Conservation (phyloP, 2,113 vertebrate species). For the Lucifuga dentata region DNA sequence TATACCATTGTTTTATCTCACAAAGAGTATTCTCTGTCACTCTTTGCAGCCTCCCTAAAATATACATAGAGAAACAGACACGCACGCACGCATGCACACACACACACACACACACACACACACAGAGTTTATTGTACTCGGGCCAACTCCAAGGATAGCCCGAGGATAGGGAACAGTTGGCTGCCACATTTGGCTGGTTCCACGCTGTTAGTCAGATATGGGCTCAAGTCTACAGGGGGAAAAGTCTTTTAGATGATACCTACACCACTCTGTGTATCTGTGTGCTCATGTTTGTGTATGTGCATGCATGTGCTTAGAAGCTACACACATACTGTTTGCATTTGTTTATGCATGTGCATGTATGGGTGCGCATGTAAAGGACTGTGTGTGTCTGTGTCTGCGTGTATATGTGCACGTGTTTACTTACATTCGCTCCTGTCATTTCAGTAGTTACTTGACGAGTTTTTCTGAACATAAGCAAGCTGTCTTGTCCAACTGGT, state of each 20-base stretch:
- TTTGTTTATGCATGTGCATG: constrained; percentile 36
- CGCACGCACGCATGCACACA: constrained; percentile 16
- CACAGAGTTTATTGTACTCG: constrained; percentile 66
- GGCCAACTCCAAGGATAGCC: constrained; percentile 78
- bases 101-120: constrained; percentile 7
- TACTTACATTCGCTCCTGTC: constrained; percentile 30
- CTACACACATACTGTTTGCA: constrained; percentile 32
- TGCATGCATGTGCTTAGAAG: constrained; percentile 32
- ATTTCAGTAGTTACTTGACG: constrained; percentile 61
- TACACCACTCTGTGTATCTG: constrained; percentile 48
- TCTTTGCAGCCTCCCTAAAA: constrained; percentile 30
- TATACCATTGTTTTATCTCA: constrained; percentile 24
- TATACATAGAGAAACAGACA: constrained; percentile 20
- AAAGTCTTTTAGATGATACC: constrained; percentile 78
- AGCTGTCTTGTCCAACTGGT: constrained; percentile 78
- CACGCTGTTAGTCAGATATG: constrained; percentile 82
- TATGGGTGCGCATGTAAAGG: constrained; percentile 20
- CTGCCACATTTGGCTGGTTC: constrained; percentile 82
- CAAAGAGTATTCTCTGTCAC: constrained; percentile 21
- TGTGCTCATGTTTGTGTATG: constrained; percentile 29
- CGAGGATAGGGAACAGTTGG: constrained; percentile 82
- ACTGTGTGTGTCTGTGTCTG: too few species aligned
- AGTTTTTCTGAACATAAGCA: constrained; percentile 72
- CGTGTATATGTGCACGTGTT: background rate
- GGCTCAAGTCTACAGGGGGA: constrained; percentile 75